Conservation (phyloP, 2,113 vertebrate genomes). For the Aphelocoma coerulescens region DNA sequence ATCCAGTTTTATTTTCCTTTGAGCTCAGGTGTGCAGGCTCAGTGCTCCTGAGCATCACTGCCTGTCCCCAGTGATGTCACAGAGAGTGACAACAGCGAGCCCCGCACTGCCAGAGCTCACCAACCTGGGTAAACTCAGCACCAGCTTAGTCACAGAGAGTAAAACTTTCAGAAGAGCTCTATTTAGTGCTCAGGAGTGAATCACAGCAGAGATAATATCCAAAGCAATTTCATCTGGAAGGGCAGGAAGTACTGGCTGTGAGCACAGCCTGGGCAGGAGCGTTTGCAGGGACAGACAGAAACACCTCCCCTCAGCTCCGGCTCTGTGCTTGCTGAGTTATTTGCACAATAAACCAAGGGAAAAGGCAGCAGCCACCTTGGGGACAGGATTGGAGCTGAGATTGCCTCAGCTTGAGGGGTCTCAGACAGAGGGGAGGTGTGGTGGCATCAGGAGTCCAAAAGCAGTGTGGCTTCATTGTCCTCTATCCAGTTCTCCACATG, state of each 20-base stretch:
- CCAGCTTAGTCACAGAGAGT: not conserved
- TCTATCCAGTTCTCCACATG: not conserved
- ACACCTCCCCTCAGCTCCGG: not conserved
- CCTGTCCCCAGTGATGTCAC: not conserved
- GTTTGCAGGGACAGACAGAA: not conserved
- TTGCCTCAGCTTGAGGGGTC: not conserved
- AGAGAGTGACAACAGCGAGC: not conserved
- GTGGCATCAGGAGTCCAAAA: not conserved
- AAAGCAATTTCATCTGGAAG: not conserved
- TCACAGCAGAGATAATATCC: not conserved
- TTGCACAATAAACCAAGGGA: not conserved
- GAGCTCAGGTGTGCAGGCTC: not conserved
- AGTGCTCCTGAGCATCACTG: accelerated
- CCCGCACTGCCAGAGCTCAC: not conserved
- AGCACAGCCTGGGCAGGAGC: not conserved
- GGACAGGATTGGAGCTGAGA: not conserved
- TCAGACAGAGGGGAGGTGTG: not conserved
- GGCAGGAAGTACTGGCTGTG: not conserved
- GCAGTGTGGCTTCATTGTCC: accelerated
- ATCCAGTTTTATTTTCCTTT: not conserved
- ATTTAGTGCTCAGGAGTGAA: not conserved
- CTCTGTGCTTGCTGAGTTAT: not conserved
- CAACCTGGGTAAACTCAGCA: accelerated
- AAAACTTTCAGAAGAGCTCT: not conserved
- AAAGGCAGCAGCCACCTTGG: not conserved